Evolutionary conservation across 2,888 invertebrate genomes (phyloP), one percentile per base, ranked within the genome.

Genomic region (Eilema depressum): DNA sequence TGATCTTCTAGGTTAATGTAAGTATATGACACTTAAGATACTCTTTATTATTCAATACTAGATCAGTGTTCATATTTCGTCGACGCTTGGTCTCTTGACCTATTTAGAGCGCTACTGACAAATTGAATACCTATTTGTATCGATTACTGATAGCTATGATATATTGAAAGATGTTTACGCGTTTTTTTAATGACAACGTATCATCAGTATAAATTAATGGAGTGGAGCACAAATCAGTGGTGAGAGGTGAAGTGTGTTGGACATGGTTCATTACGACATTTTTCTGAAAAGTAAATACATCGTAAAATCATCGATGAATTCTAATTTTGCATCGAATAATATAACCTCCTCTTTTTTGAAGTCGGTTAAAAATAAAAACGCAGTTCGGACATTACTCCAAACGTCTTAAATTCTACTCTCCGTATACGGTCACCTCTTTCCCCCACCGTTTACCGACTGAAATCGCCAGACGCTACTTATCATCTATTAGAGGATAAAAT

Each of bases 391-490:
- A 63, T 81, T 75, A 62, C 23, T 17, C 12, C 12, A 71, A 79
- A 74, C 67, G 41, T 20, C 63, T 71, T 59, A 63, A 41, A 69
- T 57, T 59, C 47, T 37, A 59, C 73, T 78, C 60, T 53, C 75
- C 69, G 73, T 74, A 81, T 85, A 83, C 76, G 61, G 76, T 75
- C 67, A 84, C 85, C 85, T 83, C 85, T 84, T 83, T 87, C 82
- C 84, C 80, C 73, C 82, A 75, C 80, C 79, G 74, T 73, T 70
- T 75, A 71, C 63, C 79, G 84, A 85, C 75, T 80, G 82, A 84
- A 85, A 86, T 83, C 81, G 73, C 66, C 64, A 85, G 75, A 78
- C 84, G 80, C 82, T 88, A 91, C 89, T 91, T 90, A 92, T 87
- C 88, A 83, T 84, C 81, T 83, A 85, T 88, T 92, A 90, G 86